Evolutionary conservation across 2,888 invertebrate species (phyloP).

Genomic region (Tetranychus piercei): DNA sequence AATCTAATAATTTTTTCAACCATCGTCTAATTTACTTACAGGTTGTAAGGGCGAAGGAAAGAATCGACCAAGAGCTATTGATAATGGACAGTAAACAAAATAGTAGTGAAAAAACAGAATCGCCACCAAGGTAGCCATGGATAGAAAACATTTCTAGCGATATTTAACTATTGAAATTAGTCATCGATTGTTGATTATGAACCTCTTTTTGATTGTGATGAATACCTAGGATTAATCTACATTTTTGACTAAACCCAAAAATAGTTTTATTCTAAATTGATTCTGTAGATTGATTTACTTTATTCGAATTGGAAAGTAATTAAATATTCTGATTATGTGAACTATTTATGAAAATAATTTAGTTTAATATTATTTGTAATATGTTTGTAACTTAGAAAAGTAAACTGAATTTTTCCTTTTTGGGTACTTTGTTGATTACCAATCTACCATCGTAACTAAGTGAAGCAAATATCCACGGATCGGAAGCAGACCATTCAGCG

Average conservation of each 20-base stretch:
- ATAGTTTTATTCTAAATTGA: no score
- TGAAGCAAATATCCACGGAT: conserved; percentile 98
- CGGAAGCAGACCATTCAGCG: conserved; percentile 88
- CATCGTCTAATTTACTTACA: conserved; percentile 15
- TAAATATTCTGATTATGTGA: neutral
- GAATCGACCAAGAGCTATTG: conserved; percentile 54
- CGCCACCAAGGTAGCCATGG: neutral
- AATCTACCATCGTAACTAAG: conserved; percentile 89
- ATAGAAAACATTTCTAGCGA: conserved; percentile 26
- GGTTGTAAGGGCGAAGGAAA: conserved; percentile 59
- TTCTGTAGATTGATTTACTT: neutral
- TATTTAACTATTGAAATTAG: neutral
- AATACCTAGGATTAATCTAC: no score
- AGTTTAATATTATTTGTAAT: no score
- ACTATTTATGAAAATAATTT: no score
- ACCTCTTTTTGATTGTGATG: conserved; percentile 40
- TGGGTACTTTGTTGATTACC: conserved; percentile 78
- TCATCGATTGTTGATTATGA: neutral
- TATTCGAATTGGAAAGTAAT: neutral
- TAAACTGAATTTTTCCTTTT: conserved; percentile 81
- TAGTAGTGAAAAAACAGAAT: neutral
- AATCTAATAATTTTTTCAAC: neutral
- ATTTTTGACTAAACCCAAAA: no score
- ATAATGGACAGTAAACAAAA: neutral
- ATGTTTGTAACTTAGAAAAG: conserved; percentile 41